These are phyloP conservation scores for Vireo griseus DNA, from an alignment of 2,797 vertebrate genomes.

Conservation along the genomic window DNA sequence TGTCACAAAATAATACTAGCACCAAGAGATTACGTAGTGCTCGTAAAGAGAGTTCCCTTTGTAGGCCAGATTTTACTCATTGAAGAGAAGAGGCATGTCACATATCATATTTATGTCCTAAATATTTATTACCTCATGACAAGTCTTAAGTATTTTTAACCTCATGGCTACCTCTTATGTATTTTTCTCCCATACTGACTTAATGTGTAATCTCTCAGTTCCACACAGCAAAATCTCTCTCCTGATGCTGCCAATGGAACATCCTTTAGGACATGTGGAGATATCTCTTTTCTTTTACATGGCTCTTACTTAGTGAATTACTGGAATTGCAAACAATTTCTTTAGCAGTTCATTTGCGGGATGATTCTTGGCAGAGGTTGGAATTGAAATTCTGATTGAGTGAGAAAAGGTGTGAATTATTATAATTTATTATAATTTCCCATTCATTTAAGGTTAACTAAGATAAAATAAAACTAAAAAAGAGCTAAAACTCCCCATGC, in stretches of 20 bases:
- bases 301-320: not conserved
- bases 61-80: not conserved
- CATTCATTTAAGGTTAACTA: not conserved
- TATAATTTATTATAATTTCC: not conserved
- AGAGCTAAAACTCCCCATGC: not conserved
- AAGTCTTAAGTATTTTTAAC: not conserved
- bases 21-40: not conserved
- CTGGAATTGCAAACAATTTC: not conserved
- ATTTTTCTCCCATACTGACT: not conserved
- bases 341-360: not conserved
- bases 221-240: not conserved
- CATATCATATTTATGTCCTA: not conserved
- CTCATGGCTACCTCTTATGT: rapidly evolving
- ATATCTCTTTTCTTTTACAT: not conserved
- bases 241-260: not conserved
- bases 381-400: not conserved
- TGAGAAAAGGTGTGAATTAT: not conserved
- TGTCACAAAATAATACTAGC: not conserved
- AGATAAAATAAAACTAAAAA: not conserved
- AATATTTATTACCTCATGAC: not conserved
- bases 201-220: not conserved
- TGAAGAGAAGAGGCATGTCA: not conserved
- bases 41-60: not conserved
- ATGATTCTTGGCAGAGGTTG: not conserved
- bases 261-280: not conserved